phyloP scores from a whole-genome alignment of 2,888 invertebrate genomes.

The Stegophylla sp. region DNA sequence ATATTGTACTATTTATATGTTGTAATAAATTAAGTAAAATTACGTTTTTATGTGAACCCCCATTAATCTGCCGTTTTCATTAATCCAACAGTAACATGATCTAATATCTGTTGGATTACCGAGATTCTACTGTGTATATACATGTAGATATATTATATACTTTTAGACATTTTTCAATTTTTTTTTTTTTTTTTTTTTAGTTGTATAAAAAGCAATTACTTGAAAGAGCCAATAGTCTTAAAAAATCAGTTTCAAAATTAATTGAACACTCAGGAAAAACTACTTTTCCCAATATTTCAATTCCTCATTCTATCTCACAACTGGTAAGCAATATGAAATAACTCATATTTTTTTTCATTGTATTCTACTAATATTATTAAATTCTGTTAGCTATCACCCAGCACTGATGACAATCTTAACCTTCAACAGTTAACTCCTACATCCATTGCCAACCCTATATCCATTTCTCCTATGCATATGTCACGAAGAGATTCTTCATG shows the following conservation, averaged over 20 bases:
- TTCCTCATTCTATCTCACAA: neutral
- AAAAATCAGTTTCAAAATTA: slow-evolving; percentile 80
- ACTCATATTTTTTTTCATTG: neutral
- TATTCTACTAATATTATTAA: slow-evolving; percentile 2
- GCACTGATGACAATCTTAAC: slow-evolving; percentile 63
- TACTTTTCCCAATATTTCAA: slow-evolving; percentile 22
- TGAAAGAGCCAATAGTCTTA: slow-evolving; percentile 80
- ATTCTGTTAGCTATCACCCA: slow-evolving; percentile 30
- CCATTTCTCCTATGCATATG: slow-evolving; percentile 74
- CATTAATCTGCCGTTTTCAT: no score
- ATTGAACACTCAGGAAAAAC: slow-evolving; percentile 78
- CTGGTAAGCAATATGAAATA: slow-evolving; percentile 2
- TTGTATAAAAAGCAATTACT: slow-evolving; percentile 66
- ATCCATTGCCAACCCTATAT: slow-evolving; percentile 67
- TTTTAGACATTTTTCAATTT: no score
- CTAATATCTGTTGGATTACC: no score
- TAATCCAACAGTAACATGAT: no score
- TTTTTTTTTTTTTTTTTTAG: slow-evolving; percentile 49
- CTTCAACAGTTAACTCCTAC: slow-evolving; percentile 59
- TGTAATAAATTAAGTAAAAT: no score
- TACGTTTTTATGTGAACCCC: no score
- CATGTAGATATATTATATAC: no score
- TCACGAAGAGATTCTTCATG: slow-evolving; percentile 66
- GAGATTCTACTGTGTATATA: no score
- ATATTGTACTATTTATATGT: no score